Evolutionary conservation across 2,113 vertebrate species (phyloP).

Genomic region (Xyliphius kryptos): DNA sequence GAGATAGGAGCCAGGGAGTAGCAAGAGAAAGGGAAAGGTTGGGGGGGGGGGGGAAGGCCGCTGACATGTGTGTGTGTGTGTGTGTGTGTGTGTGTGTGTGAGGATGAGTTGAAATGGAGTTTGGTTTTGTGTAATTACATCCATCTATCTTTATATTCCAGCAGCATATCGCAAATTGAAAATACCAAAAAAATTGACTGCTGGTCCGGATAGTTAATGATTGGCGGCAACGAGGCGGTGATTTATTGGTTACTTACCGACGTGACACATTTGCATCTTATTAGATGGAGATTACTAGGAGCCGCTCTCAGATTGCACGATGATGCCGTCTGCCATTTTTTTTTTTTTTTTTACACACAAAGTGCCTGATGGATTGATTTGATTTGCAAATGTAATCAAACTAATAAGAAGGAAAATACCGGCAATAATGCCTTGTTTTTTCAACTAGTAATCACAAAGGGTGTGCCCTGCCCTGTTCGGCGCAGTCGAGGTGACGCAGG

Average conservation of each 20-base stretch:
- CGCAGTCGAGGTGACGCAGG: not conserved
- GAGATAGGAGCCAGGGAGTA: slow-evolving; percentile 44
- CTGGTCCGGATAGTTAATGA: slow-evolving; percentile 98
- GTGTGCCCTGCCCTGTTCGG: slow-evolving; percentile 25
- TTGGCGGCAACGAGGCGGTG: slow-evolving; percentile 92
- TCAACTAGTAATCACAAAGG: slow-evolving; percentile 83
- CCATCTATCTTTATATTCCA: slow-evolving; percentile 99
- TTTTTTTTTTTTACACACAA: slow-evolving; percentile 29
- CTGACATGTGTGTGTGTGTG: too few relatives aligned
- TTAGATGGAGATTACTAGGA: slow-evolving; percentile 97
- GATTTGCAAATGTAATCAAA: slow-evolving; percentile 99
- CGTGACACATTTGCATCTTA: slow-evolving; percentile 98
- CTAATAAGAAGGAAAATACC: slow-evolving; percentile 98
- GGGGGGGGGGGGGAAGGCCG: too few relatives aligned
- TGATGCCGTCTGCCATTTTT: slow-evolving; percentile 83
- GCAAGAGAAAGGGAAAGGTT: too few relatives aligned
- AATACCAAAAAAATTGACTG: slow-evolving; percentile 99
- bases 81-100: too few relatives aligned
- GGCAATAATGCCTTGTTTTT: slow-evolving; percentile 96
- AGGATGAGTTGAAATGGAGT: slow-evolving; percentile 99
- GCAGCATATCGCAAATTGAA: slow-evolving; percentile 99
- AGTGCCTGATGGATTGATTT: slow-evolving; percentile 99
- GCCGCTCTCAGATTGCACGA: slow-evolving; percentile 87
- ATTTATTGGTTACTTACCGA: slow-evolving; percentile 99
- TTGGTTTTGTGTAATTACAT: slow-evolving; percentile 99